Evolutionary conservation across 2,797 vertebrate genomes (phyloP).

Genomic region (Micrastur ruficollis): DNA sequence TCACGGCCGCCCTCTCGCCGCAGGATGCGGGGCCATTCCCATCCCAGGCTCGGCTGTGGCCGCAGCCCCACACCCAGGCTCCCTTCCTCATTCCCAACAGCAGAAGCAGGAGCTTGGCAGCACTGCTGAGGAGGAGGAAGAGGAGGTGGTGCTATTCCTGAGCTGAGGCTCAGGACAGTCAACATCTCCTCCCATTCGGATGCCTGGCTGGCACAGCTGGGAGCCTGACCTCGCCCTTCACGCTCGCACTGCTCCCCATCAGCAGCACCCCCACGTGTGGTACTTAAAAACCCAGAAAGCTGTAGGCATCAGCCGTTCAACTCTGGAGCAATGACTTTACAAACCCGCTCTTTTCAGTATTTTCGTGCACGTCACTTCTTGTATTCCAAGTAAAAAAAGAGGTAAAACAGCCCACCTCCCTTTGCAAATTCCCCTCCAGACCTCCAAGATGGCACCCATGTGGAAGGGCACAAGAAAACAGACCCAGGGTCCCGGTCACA

Average conservation of each 20-base stretch:
- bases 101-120: neutral
- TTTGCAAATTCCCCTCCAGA: neutral
- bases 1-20: neutral
- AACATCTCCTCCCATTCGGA: neutral
- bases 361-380: neutral
- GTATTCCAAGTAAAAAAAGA: neutral
- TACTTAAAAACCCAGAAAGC: neutral
- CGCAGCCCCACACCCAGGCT: neutral
- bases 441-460: accelerated
- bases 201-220: neutral
- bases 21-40: accelerated
- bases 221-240: neutral
- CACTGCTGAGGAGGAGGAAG: neutral
- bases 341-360: neutral
- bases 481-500: accelerated
- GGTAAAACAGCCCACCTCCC: neutral
- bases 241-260: neutral
- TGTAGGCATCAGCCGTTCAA: neutral
- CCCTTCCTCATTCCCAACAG: neutral
- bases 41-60: neutral
- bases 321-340: neutral
- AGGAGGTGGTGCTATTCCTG: neutral
- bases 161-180: neutral
- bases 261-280: neutral
- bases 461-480: neutral